Evolutionary conservation across 2,113 vertebrate species (phyloP).

Genomic region (Phylloscopus trochilus): DNA sequence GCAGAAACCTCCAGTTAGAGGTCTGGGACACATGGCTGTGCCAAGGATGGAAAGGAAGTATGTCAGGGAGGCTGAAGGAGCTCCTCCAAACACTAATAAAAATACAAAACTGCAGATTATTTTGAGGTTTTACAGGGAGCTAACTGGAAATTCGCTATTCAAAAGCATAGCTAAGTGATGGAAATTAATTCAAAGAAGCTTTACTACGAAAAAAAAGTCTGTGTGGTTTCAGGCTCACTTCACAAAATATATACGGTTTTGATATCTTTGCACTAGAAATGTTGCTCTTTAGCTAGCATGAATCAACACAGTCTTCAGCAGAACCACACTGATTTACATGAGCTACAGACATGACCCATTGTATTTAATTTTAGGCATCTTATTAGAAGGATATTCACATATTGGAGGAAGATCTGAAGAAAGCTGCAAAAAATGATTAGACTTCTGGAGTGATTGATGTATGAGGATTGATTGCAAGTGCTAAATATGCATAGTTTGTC

Average conservation of each 20-base stretch:
- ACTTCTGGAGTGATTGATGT: slow-evolving; percentile 51
- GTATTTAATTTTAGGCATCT: slow-evolving; percentile 47
- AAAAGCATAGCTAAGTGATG: not conserved
- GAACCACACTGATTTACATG: slow-evolving; percentile 24
- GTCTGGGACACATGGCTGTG: not conserved
- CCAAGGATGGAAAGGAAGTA: not conserved
- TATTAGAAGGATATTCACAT: slow-evolving; percentile 39
- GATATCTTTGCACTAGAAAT: not conserved
- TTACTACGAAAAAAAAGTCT: not conserved
- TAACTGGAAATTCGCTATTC: not conserved
- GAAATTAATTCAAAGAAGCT: slow-evolving; percentile 8
- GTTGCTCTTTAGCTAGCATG: not conserved
- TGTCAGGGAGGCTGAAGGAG: not conserved
- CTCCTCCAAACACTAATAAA: not conserved
- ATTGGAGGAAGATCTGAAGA: slow-evolving; percentile 46
- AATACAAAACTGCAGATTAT: not conserved
- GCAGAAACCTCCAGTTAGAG: not conserved
- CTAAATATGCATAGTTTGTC: slow-evolving; percentile 64
- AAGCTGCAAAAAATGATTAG: slow-evolving; percentile 56
- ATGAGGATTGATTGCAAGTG: slow-evolving; percentile 54
- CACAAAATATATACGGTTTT: not conserved
- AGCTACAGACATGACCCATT: slow-evolving; percentile 22
- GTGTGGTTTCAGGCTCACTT: not conserved
- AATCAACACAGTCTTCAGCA: not conserved
- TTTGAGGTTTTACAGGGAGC: not conserved